These are phyloP conservation scores for Penaeus japonicus DNA, from an alignment of 1,140 invertebrate species.

Conservation along the genomic window DNA sequence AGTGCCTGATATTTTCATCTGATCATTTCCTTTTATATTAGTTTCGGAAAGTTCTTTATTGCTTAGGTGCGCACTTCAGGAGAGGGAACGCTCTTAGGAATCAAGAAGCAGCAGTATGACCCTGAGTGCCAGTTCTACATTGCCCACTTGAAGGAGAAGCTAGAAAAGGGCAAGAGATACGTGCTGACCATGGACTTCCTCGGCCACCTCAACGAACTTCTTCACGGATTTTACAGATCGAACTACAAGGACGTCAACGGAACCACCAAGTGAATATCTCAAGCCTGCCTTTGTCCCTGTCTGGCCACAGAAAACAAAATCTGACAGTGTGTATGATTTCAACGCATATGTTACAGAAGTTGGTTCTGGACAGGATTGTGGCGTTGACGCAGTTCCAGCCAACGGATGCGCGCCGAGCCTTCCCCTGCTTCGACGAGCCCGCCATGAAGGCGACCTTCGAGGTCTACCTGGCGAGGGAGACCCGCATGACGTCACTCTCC, in stretches of 20 bases:
- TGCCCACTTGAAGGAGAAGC: slow-evolving; percentile 66
- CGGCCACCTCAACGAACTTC: slow-evolving; percentile 48
- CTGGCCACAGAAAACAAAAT: neutral
- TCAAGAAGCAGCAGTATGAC: slow-evolving; percentile 64
- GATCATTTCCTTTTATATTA: no score
- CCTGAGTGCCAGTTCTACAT: slow-evolving; percentile 78
- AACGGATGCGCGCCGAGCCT: slow-evolving; percentile 83
- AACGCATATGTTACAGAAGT: neutral
- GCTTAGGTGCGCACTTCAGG: no score
- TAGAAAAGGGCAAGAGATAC: no score
- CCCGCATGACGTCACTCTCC: no score
- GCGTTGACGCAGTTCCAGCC: slow-evolving; percentile 79
- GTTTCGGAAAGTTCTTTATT: no score
- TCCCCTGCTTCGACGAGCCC: no score
- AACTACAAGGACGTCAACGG: slow-evolving; percentile 18
- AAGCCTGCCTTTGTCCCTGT: neutral
- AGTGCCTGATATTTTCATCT: no score
- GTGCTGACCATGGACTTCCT: slow-evolving; percentile 50
- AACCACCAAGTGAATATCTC: neutral
- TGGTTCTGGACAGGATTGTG: neutral
- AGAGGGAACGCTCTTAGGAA: neutral
- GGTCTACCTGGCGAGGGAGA: no score
- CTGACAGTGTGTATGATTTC: no score
- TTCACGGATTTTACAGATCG: slow-evolving; percentile 55
- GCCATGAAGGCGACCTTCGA: no score